Evolutionary conservation across 2,113 vertebrate genomes (phyloP), one percentile per base, ranked within the genome.

Genomic region (Perca schrenkii): DNA sequence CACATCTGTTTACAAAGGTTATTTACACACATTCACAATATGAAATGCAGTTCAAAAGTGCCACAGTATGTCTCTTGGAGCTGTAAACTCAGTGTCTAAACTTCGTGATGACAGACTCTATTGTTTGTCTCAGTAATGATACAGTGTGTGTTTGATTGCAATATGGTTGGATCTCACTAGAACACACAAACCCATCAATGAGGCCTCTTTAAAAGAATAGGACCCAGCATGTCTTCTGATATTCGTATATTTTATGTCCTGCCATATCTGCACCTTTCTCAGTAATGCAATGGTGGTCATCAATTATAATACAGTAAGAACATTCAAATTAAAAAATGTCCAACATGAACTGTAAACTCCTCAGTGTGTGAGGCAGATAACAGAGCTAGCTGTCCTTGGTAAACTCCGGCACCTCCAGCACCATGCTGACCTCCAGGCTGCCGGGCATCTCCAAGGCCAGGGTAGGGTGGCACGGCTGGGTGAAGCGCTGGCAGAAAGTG

Each of bases 361-460:
- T 49, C 53, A 12, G 21, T 11, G 19, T 57, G 77, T 67, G 58
- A 73, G 60, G 76, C 13, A 6, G 36, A 6, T 7, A 17, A 67
- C 19, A 54, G 46, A 74, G 74, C 95, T 96, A 98, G 89, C 96
- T 96, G 87, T 96, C 93, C 79, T 95, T 96, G 69, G 92, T 94
- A 0, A 99, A 98, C 85, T 96, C 95, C 0, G 98, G 98, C 70
- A 96, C 88, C 89, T 98, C 97, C 84, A 86, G 93, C 46, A 96
- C 96, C 2, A 96, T 95, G 84, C 90, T 82, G 78, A 99, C 86
- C 73, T 95, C 96, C 78, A 99, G 95, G 17, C 89, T 93, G 19
- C 98, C 98, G 4, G 97, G 94, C 74, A 93, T 93, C 84, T 99
- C 98, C 87, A 99, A 92, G 31, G 94, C 95, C 82, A 99, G 97